Percentiles rank a stretch among this genome's conserved stretches.
Conservation (phyloP, 2,113 vertebrate genomes). For the Mormyrus iriodes region DNA sequence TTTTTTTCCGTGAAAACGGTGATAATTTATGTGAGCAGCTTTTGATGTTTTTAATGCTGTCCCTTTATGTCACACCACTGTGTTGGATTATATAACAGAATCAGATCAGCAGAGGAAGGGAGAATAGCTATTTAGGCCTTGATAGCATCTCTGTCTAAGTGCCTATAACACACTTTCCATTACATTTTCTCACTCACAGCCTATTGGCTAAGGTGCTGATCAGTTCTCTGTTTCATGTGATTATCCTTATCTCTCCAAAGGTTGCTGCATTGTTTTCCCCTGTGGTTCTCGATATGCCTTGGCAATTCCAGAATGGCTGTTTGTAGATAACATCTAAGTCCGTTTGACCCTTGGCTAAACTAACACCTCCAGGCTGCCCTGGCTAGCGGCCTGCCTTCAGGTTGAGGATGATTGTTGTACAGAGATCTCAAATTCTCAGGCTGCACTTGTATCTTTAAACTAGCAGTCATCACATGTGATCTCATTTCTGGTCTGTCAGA, state of each 20-base stretch:
- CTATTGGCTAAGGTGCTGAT: constrained; percentile 10
- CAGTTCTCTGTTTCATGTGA: constrained; percentile 12
- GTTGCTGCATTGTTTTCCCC: constrained; percentile 17
- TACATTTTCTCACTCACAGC: constrained; percentile 9
- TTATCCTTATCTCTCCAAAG: constrained; percentile 19
- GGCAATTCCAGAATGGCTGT: not conserved
- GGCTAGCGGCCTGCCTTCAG: not conserved
- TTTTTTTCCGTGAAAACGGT: not conserved
- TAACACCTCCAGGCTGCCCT: not conserved
- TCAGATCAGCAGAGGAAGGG: not conserved
- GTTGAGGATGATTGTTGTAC: constrained; percentile 15
- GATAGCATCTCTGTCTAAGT: constrained; percentile 18
- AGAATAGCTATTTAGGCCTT: not conserved
- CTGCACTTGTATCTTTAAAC: not conserved
- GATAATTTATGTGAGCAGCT: not conserved
- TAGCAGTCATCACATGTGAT: not conserved
- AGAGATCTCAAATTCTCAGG: not conserved
- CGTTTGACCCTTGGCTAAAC: constrained; percentile 10
- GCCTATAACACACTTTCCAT: constrained; percentile 18
- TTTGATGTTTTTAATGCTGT: not conserved
- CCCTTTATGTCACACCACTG: not conserved
- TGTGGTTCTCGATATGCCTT: not conserved
- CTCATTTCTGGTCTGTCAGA: not conserved
- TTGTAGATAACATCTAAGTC: constrained; percentile 18
- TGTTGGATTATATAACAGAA: not conserved